Conservation (phyloP, 1,140 invertebrate species). For the Lutraria rhynchaena region DNA sequence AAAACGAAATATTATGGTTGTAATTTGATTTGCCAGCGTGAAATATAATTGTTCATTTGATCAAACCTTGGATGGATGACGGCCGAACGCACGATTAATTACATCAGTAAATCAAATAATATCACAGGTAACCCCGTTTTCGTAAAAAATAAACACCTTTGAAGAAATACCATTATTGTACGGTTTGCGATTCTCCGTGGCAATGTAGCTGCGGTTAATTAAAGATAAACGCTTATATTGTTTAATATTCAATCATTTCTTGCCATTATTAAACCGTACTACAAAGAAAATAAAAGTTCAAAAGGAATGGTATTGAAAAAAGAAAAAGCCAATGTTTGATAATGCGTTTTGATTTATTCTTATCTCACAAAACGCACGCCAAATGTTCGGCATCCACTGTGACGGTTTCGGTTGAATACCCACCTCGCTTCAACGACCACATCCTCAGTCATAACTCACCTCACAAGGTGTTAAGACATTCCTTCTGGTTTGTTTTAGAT, state of each 20-base stretch:
- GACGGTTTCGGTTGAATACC: too few species aligned
- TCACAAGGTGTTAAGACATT: too few species aligned
- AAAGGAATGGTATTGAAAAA: not conserved
- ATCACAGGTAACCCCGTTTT: slow-evolving; percentile 20
- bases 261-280: slow-evolving; percentile 22
- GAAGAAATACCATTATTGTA: slow-evolving; percentile 17
- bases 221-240: slow-evolving; percentile 31
- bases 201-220: slow-evolving; percentile 40
- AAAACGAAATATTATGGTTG: too few species aligned
- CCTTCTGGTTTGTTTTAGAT: too few species aligned
- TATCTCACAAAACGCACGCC: too few species aligned
- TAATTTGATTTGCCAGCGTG: too few species aligned
- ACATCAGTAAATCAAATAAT: slow-evolving; percentile 27
- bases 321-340: too few species aligned
- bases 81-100: slow-evolving; percentile 14
- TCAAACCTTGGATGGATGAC: slow-evolving; percentile 32
- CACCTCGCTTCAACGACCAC: too few species aligned
- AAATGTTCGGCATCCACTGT: too few species aligned
- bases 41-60: slow-evolving; percentile 49
- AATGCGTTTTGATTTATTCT: too few species aligned
- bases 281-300: slow-evolving; percentile 44
- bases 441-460: too few species aligned
- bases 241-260: slow-evolving; percentile 47
- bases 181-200: slow-evolving; percentile 6
- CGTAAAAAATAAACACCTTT: slow-evolving; percentile 38